Conservation (phyloP, 1,140 invertebrate genomes). For the Drosophila baimaii region DNA sequence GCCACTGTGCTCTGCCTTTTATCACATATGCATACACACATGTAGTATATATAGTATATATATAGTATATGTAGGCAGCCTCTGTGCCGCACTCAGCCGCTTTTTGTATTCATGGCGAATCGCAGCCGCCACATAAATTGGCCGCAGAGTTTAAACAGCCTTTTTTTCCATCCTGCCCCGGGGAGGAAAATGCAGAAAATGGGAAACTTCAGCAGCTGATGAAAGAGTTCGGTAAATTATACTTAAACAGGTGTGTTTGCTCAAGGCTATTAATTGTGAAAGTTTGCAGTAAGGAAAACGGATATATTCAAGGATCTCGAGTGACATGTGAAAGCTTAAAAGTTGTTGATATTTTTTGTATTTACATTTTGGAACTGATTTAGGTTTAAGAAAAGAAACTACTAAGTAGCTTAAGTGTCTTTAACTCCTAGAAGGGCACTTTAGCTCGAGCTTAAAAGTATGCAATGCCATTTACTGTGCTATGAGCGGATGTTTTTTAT, state of each 20-base stretch:
- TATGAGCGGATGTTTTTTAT: no score
- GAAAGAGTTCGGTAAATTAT: constrained; percentile 23
- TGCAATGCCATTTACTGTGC: no score
- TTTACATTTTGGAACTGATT: background rate
- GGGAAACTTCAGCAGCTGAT: constrained; percentile 33
- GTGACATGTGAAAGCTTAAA: background rate
- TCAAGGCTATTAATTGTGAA: background rate
- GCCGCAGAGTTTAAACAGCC: constrained; percentile 44
- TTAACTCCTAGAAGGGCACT: no score
- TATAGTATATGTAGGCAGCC: constrained; percentile 10
- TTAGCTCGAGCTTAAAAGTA: no score
- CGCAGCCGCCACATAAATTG: constrained; percentile 69
- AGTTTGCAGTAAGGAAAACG: background rate
- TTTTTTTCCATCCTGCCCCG: constrained; percentile 34
- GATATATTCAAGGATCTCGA: background rate
- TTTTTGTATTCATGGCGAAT: constrained; percentile 51
- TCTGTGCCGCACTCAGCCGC: constrained; percentile 21
- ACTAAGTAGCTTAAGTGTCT: no score
- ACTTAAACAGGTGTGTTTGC: constrained; percentile 32
- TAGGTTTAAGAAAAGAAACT: background rate
- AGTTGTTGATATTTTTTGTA: background rate
- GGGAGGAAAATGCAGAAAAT: constrained; percentile 36
- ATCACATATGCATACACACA: constrained; percentile 73
- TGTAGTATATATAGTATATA: constrained; percentile 21
- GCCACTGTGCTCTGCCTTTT: constrained; percentile 68